Evolutionary conservation across 2,888 invertebrate species (phyloP), one percentile per base, ranked within the genome.

Genomic region (Temnothorax rugatulus): DNA sequence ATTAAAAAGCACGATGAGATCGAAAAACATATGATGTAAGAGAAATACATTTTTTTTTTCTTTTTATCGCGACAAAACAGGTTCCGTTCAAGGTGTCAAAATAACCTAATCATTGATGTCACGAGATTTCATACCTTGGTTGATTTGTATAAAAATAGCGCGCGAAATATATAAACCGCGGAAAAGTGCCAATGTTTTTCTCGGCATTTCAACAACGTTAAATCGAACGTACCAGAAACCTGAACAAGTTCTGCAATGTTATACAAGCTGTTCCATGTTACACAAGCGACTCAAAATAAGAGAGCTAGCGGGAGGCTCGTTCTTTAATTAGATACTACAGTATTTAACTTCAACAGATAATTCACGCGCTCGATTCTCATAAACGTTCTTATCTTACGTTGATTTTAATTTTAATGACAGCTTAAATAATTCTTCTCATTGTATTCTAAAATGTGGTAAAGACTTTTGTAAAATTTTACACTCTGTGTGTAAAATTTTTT

Each of bases 131-230:
- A 15, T 15, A 61, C 0, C 34, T 61, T 34, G 15, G 9, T 18
- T 47, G 61, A 61, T 75, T 74, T 34, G 13, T 74, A 47, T 75
- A 61, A 61, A 61, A 61, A 75, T 34, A 74, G 47, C 29, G n/a
- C 47, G 13, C 15, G 18, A n/a, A 74, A 29, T 47, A 29, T 74
- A 61, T 74, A 61, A 74, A 74, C 18, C 25, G 11, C 25, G 41
- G 41, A 54, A 18, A 38, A 52, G 25, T 74, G n/a, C 29, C 73
- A 59, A 73, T 29, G 18, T 59, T 44, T 71, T 44, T 59, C 13
- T 41, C 41, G 25, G 34, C 4, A 73, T 59, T 74, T 44, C 25
- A 44, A 73, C 21, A 41, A 2, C 11, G 15, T 73, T n/a, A 61
- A 59, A 47, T n/a, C 15, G 21, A 54, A 54, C 38, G n/a, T 5